Percentiles rank a stretch among this genome's conserved stretches.
These are phyloP conservation scores for Disparrhopalites patrizii DNA, from an alignment of 2,888 invertebrate genomes.

Conservation along the genomic window DNA sequence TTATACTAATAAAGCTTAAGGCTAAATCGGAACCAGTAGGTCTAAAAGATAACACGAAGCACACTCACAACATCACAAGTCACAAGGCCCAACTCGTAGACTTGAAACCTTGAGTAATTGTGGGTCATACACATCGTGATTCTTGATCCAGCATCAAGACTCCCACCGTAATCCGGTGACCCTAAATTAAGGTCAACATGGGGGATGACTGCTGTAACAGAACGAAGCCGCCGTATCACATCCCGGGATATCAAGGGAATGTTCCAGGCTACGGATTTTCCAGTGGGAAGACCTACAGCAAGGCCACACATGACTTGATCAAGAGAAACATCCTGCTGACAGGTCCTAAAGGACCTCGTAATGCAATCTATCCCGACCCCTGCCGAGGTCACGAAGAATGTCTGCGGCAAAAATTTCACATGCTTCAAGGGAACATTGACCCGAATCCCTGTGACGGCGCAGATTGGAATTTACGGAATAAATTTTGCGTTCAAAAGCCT, in stretches of 20 bases:
- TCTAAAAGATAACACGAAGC: no score
- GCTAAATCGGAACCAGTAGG: no score
- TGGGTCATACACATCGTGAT: no score
- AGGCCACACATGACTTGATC: constrained; percentile 39
- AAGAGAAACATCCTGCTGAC: constrained; percentile 19
- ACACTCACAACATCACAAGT: no score
- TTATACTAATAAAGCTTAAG: no score
- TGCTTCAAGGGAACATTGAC: constrained; percentile 45
- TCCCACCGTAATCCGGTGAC: no score
- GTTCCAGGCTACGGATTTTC: constrained; percentile 31
- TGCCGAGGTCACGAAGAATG: constrained; percentile 40
- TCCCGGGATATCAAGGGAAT: constrained; percentile 40
- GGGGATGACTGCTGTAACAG: constrained; percentile 31
- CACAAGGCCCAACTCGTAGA: no score
- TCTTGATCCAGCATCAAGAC: no score
- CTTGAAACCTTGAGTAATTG: no score
- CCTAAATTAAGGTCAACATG: no score
- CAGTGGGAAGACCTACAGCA: constrained; percentile 32
- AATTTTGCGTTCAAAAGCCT: constrained; percentile 40
- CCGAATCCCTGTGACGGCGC: constrained; percentile 41
- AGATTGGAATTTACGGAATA: constrained; percentile 36
- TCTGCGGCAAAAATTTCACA: constrained; percentile 36
- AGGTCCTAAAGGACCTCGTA: constrained; percentile 26
- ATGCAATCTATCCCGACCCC: constrained; percentile 35
- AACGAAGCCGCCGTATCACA: constrained; percentile 37